Evolutionary conservation across 2,113 vertebrate species (phyloP).

Genomic region (Burhinus bistriatus): DNA sequence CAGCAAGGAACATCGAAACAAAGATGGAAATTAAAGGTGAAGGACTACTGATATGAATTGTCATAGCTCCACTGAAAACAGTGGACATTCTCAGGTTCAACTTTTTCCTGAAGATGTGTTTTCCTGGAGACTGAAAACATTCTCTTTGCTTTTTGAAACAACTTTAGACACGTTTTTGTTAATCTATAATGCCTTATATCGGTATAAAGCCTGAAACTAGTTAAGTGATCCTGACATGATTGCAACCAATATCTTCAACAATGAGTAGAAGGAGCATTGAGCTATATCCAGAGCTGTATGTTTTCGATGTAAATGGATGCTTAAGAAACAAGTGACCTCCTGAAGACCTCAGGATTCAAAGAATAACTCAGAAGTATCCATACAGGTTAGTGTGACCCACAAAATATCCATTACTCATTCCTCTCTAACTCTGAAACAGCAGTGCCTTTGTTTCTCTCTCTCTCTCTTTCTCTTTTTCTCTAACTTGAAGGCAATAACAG

Average conservation of each 20-base stretch:
- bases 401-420: constrained; percentile 33
- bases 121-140: background rate
- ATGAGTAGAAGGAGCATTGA: background rate
- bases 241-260: background rate
- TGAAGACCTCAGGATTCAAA: constrained; percentile 19
- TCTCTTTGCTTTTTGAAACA: background rate
- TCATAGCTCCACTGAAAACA: background rate
- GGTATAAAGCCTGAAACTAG: background rate
- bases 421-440: constrained; percentile 4
- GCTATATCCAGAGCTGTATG: background rate
- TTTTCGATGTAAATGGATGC: background rate
- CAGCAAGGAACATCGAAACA: background rate
- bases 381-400: background rate
- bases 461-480: background rate
- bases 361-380: background rate
- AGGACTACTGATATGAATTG: background rate
- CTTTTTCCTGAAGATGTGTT: background rate
- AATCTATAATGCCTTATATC: background rate
- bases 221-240: background rate
- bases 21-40: background rate
- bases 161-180: background rate
- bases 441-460: constrained; percentile 5
- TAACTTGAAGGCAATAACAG: constrained; percentile 12
- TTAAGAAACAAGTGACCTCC: background rate
- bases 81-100: background rate